Evolutionary conservation across 2,888 invertebrate genomes (phyloP).

Genomic region (Ecliptopera silaceata): DNA sequence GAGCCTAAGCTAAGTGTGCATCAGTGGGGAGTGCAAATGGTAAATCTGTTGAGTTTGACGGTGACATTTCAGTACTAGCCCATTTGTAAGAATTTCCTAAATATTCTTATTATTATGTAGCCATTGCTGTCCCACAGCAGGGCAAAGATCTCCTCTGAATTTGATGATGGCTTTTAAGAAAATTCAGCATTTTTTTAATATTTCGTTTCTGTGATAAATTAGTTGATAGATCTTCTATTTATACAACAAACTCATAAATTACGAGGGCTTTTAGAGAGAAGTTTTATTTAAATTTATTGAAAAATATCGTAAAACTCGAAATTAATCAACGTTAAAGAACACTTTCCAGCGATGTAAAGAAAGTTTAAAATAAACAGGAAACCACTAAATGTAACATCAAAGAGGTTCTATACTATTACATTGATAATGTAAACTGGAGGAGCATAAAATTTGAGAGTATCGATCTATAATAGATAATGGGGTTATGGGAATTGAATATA

Average conservation of each 20-base stretch:
- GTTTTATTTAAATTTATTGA: not conserved
- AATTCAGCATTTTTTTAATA: too few species aligned
- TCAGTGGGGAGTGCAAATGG: too few species aligned
- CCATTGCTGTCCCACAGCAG: too few species aligned
- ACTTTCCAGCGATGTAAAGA: slow-evolving; percentile 36
- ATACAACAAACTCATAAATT: not conserved
- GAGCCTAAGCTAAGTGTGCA: too few species aligned
- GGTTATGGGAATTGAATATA: slow-evolving; percentile 34
- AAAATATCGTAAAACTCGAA: slow-evolving; percentile 13
- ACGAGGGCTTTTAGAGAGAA: slow-evolving; percentile 19
- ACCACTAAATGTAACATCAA: slow-evolving; percentile 44
- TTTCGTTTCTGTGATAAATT: too few species aligned
- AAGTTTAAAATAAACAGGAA: slow-evolving; percentile 43
- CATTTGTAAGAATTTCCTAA: too few species aligned
- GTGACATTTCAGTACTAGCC: too few species aligned
- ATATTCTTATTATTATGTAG: too few species aligned
- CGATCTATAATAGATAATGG: slow-evolving; percentile 37
- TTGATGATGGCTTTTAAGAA: too few species aligned
- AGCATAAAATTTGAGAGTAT: slow-evolving; percentile 40
- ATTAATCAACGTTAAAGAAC: slow-evolving; percentile 25
- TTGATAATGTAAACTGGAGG: slow-evolving; percentile 38
- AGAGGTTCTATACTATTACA: slow-evolving; percentile 36
- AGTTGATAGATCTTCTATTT: not conserved
- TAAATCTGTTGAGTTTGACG: too few species aligned
- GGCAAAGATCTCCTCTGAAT: too few species aligned